phyloP scores from a whole-genome alignment of 2,797 vertebrate species.

The Echeneis naucrates region DNA sequence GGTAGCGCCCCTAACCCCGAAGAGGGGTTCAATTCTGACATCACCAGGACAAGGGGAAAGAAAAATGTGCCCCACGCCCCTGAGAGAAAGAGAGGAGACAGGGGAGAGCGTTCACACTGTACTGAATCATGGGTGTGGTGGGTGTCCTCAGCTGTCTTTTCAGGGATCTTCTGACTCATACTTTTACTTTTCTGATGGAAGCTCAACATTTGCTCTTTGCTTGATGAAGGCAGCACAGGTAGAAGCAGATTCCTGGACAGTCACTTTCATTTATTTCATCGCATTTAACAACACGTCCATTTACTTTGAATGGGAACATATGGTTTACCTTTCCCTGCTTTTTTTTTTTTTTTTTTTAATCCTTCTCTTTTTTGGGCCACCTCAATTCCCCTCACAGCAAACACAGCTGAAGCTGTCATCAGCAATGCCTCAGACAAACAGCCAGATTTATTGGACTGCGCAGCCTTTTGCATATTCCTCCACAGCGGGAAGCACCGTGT shows the following conservation, averaged over 20 bases:
- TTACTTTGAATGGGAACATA: constrained; percentile 45
- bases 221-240: constrained; percentile 14
- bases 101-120: constrained; percentile 13
- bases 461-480: constrained; percentile 67
- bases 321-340: constrained; percentile 11
- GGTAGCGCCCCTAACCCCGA: constrained; percentile 17
- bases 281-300: constrained; percentile 38
- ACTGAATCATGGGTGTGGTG: constrained; percentile 49
- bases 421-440: constrained; percentile 21
- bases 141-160: constrained; percentile 6
- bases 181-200: constrained; percentile 16
- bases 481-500: constrained; percentile 74
- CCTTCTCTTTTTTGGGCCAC: neutral
- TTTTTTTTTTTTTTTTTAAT: constrained; percentile 18
- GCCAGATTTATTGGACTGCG: constrained; percentile 47
- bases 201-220: constrained; percentile 27
- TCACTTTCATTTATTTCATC: constrained; percentile 15
- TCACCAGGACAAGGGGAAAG: constrained; percentile 20
- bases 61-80: constrained; percentile 28
- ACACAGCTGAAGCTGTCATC: constrained; percentile 9
- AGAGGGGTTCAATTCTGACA: constrained; percentile 35
- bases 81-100: neutral
- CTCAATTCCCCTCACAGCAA: constrained; percentile 8
- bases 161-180: constrained; percentile 40
- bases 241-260: neutral